Evolutionary conservation across 1,140 invertebrate genomes (phyloP).

Genomic region (Penaeus chinensis): DNA sequence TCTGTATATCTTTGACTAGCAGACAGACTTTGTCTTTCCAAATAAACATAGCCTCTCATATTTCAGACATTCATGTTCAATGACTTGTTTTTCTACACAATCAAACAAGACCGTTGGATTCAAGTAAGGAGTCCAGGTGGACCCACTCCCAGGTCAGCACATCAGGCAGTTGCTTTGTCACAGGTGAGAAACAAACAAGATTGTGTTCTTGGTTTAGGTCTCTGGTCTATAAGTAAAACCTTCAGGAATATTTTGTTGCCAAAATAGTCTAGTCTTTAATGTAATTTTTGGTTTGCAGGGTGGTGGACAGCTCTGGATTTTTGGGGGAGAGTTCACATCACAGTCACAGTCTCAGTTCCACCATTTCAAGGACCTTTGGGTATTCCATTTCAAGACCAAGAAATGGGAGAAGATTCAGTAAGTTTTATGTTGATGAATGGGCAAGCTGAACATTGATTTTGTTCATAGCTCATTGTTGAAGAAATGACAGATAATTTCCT

Average conservation of each 20-base stretch:
- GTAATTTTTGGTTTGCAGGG: constrained; percentile 75
- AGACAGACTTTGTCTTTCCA: not conserved
- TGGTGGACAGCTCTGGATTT: constrained; percentile 82
- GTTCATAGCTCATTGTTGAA: too few relatives aligned
- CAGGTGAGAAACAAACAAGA: too few relatives aligned
- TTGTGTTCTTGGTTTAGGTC: too few relatives aligned
- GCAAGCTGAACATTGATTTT: not conserved
- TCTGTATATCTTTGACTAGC: too few relatives aligned
- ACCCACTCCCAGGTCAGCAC: not conserved
- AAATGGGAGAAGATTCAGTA: constrained; percentile 89
- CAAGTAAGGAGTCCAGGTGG: constrained; percentile 5
- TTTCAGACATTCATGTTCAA: constrained; percentile 47
- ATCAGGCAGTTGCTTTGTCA: too few relatives aligned
- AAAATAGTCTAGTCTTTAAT: not conserved
- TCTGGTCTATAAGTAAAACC: too few relatives aligned
- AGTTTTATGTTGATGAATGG: constrained; percentile 38
- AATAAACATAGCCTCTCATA: not conserved
- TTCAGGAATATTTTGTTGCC: too few relatives aligned
- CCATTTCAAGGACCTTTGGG: constrained; percentile 93
- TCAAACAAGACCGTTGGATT: constrained; percentile 32
- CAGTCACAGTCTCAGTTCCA: constrained; percentile 91
- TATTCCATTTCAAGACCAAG: constrained; percentile 82
- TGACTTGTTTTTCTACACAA: constrained; percentile 51
- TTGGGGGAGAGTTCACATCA: constrained; percentile 93
- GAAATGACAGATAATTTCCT: too few relatives aligned